Evolutionary conservation across 2,888 invertebrate genomes (phyloP), one percentile per base, ranked within the genome.

Genomic region (Drosophila limbata): DNA sequence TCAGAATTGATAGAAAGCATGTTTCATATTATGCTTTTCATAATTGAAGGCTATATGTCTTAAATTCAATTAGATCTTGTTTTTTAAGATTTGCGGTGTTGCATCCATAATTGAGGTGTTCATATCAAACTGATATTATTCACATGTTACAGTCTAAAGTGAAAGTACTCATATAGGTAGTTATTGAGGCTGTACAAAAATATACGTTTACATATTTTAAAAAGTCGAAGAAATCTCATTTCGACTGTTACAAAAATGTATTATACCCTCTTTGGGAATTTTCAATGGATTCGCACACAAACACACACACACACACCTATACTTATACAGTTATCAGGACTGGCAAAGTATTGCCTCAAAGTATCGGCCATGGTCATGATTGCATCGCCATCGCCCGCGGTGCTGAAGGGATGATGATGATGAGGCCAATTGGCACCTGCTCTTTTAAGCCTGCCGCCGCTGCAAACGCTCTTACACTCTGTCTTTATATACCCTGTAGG

Each of bases 361-460:
- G 66, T 50, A 57, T 65, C 39, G 66, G 53, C 13, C 56, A 33
- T 51, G 51, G 51, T 40, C 66, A 52, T 75, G 76, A 72, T 68
- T 76, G 76, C 68, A 37, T 28, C 8, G 28, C 28, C 28, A 60
- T 50, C 33, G 63, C 67, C 60, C 8, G 21, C 39, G 72, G 60
- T 17, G 17, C 37, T 42, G 1, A 57, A 21, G 42, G 57, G 77
- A 53, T 25, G 25, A 25, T 25, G 25, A 25, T 25, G 5, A 6
- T 68, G 63, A 61, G 61, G 42, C 48, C 77, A 77, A 73, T 76
- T 73, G 73, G 69, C 61, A 60, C 60, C 65, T 69, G 40, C 45
- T 73, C 50, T 51, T 52, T 60, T 40, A 37, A 56, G 40, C 28
- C 35, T 17, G 45, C 15, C 45, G 31, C 8, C 35, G 15, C 52